Percentiles rank a stretch among this genome's conserved stretches.
Evolutionary conservation across 1,140 invertebrate species (phyloP).

Genomic region (Zaprionus africanus): DNA sequence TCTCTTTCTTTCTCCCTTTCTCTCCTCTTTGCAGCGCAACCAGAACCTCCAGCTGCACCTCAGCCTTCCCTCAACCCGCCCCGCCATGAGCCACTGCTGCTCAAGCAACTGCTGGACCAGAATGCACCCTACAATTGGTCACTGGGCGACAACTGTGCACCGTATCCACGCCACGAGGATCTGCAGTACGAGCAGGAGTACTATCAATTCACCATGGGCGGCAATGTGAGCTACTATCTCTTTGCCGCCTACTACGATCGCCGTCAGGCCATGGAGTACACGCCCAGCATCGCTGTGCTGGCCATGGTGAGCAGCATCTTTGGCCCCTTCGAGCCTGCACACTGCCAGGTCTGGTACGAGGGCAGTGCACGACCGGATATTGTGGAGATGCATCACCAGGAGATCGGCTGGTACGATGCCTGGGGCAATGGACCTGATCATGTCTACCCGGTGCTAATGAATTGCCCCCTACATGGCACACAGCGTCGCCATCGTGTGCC

Average conservation of each 20-base stretch:
- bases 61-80: not conserved
- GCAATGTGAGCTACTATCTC: conserved; percentile 46
- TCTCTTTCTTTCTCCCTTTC: no score
- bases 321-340: conserved; percentile 85
- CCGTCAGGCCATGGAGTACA: conserved; percentile 88
- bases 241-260: conserved; percentile 91
- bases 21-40: not conserved
- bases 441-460: conserved; percentile 92
- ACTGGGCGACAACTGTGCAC: conserved; percentile 24
- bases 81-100: not conserved
- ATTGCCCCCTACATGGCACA: conserved; percentile 89
- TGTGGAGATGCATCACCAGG: conserved; percentile 91
- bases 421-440: conserved; percentile 95
- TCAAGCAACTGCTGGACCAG: conserved; percentile 30
- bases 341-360: conserved; percentile 95
- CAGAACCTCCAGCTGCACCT: no score
- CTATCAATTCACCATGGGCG: conserved; percentile 25
- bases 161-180: conserved; percentile 45
- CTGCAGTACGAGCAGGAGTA: conserved; percentile 11
- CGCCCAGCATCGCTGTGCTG: conserved; percentile 91
- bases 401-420: conserved; percentile 94
- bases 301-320: conserved; percentile 93
- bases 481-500: conserved; percentile 18
- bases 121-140: conserved; percentile 33
- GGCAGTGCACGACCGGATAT: conserved; percentile 88